phyloP scores from a whole-genome alignment of 2,888 invertebrate species.

The Allolobophora icterica region DNA sequence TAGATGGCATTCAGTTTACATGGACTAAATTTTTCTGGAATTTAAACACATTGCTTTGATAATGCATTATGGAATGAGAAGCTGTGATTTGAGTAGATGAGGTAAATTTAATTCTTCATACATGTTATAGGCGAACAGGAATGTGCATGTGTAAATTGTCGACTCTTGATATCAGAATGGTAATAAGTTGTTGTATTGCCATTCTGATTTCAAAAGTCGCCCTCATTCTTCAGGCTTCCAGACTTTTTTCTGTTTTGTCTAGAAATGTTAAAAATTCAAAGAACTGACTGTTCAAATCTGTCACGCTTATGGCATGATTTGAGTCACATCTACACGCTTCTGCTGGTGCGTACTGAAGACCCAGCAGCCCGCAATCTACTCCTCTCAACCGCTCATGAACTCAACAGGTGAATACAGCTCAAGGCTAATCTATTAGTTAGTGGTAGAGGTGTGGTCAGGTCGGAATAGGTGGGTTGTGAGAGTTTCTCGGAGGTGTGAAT shows the following conservation, averaged over 20 bases:
- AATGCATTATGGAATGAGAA: neutral
- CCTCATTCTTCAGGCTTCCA: neutral
- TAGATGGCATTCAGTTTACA: neutral
- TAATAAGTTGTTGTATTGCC: neutral
- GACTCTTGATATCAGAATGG: neutral
- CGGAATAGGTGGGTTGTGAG: neutral
- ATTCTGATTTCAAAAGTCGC: neutral
- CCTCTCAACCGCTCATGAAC: slow-evolving; percentile 36
- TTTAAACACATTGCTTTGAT: neutral
- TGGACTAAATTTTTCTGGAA: neutral
- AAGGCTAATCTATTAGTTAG: neutral
- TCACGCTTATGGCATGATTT: slow-evolving; percentile 41
- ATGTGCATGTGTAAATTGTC: neutral
- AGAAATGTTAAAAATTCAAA: slow-evolving; percentile 40
- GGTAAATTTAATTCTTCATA: no score
- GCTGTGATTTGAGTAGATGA: no score
- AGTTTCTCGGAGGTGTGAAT: neutral
- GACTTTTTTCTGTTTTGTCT: neutral
- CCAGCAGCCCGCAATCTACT: slow-evolving; percentile 33
- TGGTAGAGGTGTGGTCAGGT: neutral
- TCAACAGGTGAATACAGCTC: slow-evolving; percentile 36
- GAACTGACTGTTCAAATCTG: slow-evolving; percentile 36
- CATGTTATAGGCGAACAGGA: neutral
- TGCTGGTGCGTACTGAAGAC: slow-evolving; percentile 41
- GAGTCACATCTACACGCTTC: slow-evolving; percentile 39